Percentiles rank a stretch among this genome's conserved stretches.
Evolutionary conservation across 2,113 vertebrate species (phyloP).

Genomic region (Aspidoscelis tigris): DNA sequence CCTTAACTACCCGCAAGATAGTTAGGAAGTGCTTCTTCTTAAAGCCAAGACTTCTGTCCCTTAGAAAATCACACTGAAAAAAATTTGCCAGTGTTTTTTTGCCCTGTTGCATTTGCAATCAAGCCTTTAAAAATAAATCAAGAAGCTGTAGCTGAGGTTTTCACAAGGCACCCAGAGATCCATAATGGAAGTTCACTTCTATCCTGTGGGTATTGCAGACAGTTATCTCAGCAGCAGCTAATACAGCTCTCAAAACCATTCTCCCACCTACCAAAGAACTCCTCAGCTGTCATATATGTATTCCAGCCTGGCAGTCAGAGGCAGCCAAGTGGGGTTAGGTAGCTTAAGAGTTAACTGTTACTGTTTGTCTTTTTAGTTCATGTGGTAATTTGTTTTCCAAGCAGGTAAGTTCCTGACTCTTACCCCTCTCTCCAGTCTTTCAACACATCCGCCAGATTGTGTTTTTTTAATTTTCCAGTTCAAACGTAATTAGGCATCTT

Average conservation of each 20-base stretch:
- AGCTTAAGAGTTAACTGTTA: neutral
- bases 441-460: neutral
- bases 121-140: conserved; percentile 13
- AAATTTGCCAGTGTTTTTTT: neutral
- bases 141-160: neutral
- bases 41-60: conserved; percentile 1
- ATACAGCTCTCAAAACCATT: neutral
- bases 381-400: conserved; percentile 2
- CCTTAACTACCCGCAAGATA: neutral
- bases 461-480: neutral
- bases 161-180: neutral
- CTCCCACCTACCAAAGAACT: neutral
- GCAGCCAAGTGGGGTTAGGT: neutral
- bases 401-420: conserved; percentile 17
- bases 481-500: neutral
- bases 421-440: neutral
- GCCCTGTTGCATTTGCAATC: neutral
- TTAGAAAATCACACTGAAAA: neutral
- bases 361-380: neutral
- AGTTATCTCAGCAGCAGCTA: conserved; percentile 19
- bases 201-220: conserved; percentile 6
- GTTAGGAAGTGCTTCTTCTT: conserved; percentile 16
- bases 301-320: conserved; percentile 9
- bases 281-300: neutral
- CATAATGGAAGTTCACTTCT: neutral